Evolutionary conservation across 2,797 vertebrate genomes (phyloP).

Genomic region (Sebastes cheni): DNA sequence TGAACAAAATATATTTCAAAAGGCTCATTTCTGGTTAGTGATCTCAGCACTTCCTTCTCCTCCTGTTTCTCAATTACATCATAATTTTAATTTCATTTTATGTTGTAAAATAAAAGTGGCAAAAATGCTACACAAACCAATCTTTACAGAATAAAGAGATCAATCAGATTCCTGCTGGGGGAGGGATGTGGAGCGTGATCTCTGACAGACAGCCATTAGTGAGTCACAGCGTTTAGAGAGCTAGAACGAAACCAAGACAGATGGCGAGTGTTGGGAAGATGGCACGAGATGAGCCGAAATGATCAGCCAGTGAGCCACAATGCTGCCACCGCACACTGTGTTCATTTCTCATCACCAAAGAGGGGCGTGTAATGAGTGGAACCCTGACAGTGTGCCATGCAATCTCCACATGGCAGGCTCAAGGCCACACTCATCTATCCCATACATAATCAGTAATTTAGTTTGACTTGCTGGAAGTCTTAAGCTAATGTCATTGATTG

Average conservation of each 20-base stretch:
- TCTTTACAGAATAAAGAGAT: background rate
- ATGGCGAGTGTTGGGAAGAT: conserved; percentile 11
- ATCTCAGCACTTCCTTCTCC: background rate
- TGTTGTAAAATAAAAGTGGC: background rate
- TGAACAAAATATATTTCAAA: no score
- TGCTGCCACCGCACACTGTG: background rate
- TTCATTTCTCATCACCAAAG: conserved; percentile 24
- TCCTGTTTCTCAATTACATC: background rate
- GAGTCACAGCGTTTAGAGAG: background rate
- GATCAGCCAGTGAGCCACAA: background rate
- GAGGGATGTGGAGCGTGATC: background rate
- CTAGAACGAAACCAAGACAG: conserved; percentile 16
- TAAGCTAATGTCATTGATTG: background rate
- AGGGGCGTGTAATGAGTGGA: background rate
- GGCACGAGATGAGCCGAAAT: background rate
- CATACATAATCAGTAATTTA: conserved; percentile 1
- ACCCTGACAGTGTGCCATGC: background rate
- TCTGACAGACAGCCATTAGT: conserved; percentile 14
- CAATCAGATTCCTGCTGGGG: background rate
- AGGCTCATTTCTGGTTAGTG: background rate
- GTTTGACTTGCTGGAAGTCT: conserved; percentile 6
- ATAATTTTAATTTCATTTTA: background rate
- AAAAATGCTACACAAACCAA: background rate
- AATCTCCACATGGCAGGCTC: background rate
- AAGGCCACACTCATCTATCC: background rate